phyloP scores from a whole-genome alignment of 2,888 invertebrate species.

The Thymelicus acteon region DNA sequence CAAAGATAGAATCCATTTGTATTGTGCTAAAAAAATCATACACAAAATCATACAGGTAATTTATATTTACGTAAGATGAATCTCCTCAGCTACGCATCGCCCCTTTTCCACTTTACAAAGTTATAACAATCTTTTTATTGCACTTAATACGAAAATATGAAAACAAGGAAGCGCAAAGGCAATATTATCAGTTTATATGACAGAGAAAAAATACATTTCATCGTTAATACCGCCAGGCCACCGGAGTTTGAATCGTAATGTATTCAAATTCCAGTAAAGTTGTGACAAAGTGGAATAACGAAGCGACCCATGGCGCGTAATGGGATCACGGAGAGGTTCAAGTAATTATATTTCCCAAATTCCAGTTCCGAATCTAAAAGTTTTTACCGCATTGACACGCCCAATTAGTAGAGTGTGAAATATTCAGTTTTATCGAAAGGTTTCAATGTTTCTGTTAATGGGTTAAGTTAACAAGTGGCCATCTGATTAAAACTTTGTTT shows the following conservation, averaged over 20 bases:
- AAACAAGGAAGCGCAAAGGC: conserved; percentile 4
- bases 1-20: too few species aligned
- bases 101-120: not conserved
- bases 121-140: not conserved
- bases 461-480: not conserved
- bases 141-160: not conserved
- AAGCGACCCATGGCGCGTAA: conserved; percentile 21
- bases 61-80: too few species aligned
- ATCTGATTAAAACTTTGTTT: too few species aligned
- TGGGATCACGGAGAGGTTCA: conserved; percentile 31
- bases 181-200: not conserved
- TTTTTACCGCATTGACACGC: conserved; percentile 6
- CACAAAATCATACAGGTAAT: too few species aligned
- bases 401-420: conserved; percentile 11
- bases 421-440: not conserved
- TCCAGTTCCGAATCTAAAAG: conserved; percentile 18
- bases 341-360: conserved; percentile 25
- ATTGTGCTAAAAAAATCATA: too few species aligned
- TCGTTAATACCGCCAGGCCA: not conserved
- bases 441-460: not conserved
- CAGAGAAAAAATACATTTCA: conserved; percentile 17
- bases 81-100: too few species aligned
- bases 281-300: conserved; percentile 31
- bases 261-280: conserved; percentile 34
- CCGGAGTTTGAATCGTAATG: conserved; percentile 14